Conservation (phyloP, 2,888 invertebrate genomes). For the Laothoe populi region DNA sequence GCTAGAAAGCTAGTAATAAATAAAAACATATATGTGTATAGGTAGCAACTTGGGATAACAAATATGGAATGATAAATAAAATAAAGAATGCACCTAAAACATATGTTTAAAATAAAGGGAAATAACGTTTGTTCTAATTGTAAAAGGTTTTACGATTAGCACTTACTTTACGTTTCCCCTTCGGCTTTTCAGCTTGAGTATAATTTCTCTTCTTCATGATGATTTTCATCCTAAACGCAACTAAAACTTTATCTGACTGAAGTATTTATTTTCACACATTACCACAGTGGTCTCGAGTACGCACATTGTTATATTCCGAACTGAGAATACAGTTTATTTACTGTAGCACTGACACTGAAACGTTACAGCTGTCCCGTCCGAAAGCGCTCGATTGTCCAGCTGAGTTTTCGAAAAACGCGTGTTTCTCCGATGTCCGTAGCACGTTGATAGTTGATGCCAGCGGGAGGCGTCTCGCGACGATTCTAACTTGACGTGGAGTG, state of each 20-base stretch:
- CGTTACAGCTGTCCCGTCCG: conserved; percentile 17
- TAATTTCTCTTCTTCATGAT: conserved; percentile 61
- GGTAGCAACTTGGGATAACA: no score
- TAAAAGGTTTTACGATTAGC: background rate
- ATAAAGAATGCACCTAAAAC: background rate
- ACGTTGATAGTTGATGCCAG: conserved; percentile 33
- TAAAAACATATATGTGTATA: no score
- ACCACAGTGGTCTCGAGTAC: conserved; percentile 40
- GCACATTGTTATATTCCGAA: conserved; percentile 42
- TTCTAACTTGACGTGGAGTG: conserved; percentile 65
- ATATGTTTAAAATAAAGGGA: background rate
- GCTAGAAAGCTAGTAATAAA: no score
- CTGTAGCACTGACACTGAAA: conserved; percentile 26
- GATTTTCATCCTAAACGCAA: conserved; percentile 34
- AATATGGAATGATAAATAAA: no score
- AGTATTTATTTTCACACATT: conserved; percentile 42
- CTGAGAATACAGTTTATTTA: conserved; percentile 25
- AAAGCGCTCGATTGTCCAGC: conserved; percentile 2
- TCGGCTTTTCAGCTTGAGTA: conserved; percentile 61
- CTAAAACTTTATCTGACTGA: conserved; percentile 31
- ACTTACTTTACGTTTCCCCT: conserved; percentile 73
- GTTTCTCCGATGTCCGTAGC: conserved; percentile 45
- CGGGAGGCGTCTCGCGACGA: conserved; percentile 69
- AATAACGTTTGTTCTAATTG: background rate
- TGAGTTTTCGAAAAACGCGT: conserved; percentile 24